Percentiles rank a stretch among this genome's conserved stretches.
phyloP scores from a whole-genome alignment of 2,797 vertebrate species.

The Darevskia mixta region DNA sequence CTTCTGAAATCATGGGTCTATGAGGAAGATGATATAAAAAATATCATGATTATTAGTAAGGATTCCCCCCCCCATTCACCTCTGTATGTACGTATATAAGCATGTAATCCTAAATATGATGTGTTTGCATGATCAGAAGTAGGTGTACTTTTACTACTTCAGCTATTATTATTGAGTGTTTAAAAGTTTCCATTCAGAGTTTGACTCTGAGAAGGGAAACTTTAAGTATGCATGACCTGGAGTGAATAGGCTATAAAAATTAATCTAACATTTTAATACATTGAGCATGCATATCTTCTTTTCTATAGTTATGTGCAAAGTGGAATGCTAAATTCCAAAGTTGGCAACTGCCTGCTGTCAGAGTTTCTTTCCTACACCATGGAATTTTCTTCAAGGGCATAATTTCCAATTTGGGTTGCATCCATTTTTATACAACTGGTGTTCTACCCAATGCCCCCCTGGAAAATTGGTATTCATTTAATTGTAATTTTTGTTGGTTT shows the following conservation, averaged over 20 bases:
- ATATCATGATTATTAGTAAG: neutral
- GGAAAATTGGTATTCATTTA: conserved; percentile 37
- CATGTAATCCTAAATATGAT: neutral
- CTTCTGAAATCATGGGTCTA: neutral
- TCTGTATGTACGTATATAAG: too few relatives aligned
- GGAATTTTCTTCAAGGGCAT: conserved; percentile 70
- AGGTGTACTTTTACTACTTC: conserved; percentile 45
- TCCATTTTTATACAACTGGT: conserved; percentile 57
- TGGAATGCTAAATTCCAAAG: conserved; percentile 66
- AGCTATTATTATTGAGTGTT: conserved; percentile 44
- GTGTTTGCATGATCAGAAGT: neutral
- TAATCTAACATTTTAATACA: conserved; percentile 69
- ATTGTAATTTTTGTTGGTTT: conserved; percentile 39
- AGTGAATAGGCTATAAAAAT: conserved; percentile 65
- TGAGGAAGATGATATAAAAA: neutral
- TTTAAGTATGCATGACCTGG: conserved; percentile 64
- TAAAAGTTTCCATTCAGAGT: conserved; percentile 59
- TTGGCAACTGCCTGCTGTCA: conserved; percentile 53
- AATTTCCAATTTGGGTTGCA: conserved; percentile 57
- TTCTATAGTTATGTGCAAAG: conserved; percentile 71
- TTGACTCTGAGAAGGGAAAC: conserved; percentile 64
- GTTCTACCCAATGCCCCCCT: conserved; percentile 34
- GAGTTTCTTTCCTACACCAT: conserved; percentile 67
- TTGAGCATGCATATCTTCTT: conserved; percentile 70
- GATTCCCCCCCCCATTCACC: too few relatives aligned